Percentiles rank a stretch among this genome's conserved stretches.
Conservation (phyloP, 2,888 invertebrate genomes). For the Osmoderma eremita region DNA sequence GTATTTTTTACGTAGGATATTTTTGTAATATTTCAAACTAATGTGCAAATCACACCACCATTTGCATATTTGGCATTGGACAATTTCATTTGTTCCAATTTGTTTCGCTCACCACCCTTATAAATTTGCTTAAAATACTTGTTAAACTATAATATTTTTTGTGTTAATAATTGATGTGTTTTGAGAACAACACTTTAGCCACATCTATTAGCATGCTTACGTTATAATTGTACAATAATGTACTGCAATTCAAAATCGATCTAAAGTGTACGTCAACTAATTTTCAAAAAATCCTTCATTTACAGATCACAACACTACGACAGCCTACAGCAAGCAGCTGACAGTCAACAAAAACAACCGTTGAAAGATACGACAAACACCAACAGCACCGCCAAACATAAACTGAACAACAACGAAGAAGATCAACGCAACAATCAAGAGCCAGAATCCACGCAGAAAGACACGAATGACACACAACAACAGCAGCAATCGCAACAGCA, state of each 20-base stretch:
- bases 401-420: conserved; percentile 57
- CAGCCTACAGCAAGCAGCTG: conserved; percentile 67
- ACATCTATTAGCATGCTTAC: background rate
- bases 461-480: conserved; percentile 45
- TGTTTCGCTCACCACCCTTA: too few species aligned
- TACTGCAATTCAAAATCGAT: too few species aligned
- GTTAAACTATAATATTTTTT: background rate
- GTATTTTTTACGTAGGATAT: too few species aligned
- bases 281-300: conserved; percentile 47
- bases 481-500: conserved; percentile 43
- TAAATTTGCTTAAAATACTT: background rate
- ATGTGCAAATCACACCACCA: too few species aligned
- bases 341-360: conserved; percentile 61
- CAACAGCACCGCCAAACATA: conserved; percentile 54
- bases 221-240: too few species aligned
- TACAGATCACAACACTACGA: conserved; percentile 73
- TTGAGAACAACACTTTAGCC: too few species aligned
- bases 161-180: too few species aligned
- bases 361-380: conserved; percentile 63
- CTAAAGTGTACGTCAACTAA: background rate
- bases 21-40: too few species aligned
- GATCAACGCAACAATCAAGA: conserved; percentile 56
- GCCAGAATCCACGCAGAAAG: conserved; percentile 60
- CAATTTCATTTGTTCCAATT: too few species aligned
- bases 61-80: too few species aligned